phyloP scores from a whole-genome alignment of 2,113 vertebrate genomes.

The Vulpes lagopus region DNA sequence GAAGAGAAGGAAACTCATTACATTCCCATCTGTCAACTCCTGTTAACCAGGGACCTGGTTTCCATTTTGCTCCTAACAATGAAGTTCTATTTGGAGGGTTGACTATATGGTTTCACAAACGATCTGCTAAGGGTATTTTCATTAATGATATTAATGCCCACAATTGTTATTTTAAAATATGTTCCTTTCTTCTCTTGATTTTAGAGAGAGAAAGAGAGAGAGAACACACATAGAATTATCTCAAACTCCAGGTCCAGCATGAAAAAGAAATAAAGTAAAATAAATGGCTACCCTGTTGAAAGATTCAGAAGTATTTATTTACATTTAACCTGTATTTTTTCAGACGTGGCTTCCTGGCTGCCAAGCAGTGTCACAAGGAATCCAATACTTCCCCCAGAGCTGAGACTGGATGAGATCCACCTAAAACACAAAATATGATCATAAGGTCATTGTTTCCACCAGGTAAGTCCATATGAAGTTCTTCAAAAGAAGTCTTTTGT shows the following conservation, averaged over 20 bases:
- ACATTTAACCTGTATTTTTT: slow-evolving; percentile 17
- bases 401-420: slow-evolving; percentile 44
- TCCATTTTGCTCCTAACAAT: neutral
- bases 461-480: slow-evolving; percentile 64
- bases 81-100: neutral
- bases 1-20: neutral
- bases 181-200: neutral
- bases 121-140: neutral
- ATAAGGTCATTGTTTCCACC: slow-evolving; percentile 76
- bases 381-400: neutral
- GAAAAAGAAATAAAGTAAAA: slow-evolving; percentile 31
- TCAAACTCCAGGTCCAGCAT: neutral
- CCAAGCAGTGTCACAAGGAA: neutral
- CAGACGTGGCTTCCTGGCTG: neutral
- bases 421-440: slow-evolving; percentile 78
- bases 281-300: slow-evolving; percentile 15
- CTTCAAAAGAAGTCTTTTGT: slow-evolving; percentile 70
- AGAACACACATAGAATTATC: neutral
- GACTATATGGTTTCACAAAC: neutral
- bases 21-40: neutral
- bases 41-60: neutral
- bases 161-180: neutral
- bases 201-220: neutral
- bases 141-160: neutral
- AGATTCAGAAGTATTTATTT: slow-evolving; percentile 44